Conservation (phyloP, 1,140 invertebrate genomes). For the Grapholita molesta region DNA sequence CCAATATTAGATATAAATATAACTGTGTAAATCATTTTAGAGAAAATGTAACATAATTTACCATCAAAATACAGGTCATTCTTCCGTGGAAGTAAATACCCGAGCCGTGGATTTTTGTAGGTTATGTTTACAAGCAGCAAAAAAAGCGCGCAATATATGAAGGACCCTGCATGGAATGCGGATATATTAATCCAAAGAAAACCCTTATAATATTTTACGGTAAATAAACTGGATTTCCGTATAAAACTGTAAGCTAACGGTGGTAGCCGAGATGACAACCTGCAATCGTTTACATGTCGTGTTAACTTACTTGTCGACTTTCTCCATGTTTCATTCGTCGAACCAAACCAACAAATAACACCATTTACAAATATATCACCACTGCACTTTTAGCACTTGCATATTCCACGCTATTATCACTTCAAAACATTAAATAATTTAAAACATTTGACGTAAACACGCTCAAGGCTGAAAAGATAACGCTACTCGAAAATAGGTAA, state of each 20-base stretch:
- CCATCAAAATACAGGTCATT: background rate
- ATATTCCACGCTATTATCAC: constrained; percentile 35
- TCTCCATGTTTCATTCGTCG: constrained; percentile 28
- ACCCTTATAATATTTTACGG: background rate
- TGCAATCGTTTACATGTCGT: constrained; percentile 32
- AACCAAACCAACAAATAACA: background rate
- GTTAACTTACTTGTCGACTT: constrained; percentile 24
- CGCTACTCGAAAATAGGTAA: constrained; percentile 21
- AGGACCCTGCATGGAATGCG: background rate
- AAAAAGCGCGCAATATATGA: constrained; percentile 10
- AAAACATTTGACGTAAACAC: constrained; percentile 69
- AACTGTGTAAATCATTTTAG: background rate
- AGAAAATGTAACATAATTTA: background rate
- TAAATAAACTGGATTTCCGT: background rate
- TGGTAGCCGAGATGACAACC: constrained; percentile 35
- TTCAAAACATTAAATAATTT: constrained; percentile 44
- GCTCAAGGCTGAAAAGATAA: constrained; percentile 37
- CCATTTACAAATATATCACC: constrained; percentile 20
- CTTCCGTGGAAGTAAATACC: constrained; percentile 1
- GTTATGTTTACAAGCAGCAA: constrained; percentile 55
- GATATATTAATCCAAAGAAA: background rate
- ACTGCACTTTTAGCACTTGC: constrained; percentile 17
- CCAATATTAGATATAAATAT: background rate
- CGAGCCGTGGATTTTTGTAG: constrained; percentile 32
- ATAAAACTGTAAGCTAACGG: constrained; percentile 19